These are phyloP conservation scores for Suricata suricatta DNA, from an alignment of 2,113 vertebrate genomes.

Conservation along the genomic window DNA sequence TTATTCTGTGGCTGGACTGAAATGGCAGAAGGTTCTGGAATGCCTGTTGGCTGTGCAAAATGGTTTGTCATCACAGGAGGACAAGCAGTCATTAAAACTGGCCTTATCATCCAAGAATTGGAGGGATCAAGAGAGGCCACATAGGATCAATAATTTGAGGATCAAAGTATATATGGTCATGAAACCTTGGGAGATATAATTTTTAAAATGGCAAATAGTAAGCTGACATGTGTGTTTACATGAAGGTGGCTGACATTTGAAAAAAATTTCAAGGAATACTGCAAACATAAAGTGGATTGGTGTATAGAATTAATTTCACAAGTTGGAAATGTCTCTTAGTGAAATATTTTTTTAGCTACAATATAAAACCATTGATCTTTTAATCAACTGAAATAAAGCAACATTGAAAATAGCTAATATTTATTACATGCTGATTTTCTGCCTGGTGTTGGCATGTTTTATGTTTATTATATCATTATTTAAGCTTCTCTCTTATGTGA, in stretches of 20 bases:
- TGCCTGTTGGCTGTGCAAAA: neutral
- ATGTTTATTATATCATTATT: neutral
- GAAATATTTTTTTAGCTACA: neutral
- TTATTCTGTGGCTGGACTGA: neutral
- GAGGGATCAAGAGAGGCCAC: neutral
- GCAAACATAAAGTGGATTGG: neutral
- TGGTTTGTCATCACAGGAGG: neutral
- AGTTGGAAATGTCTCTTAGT: neutral
- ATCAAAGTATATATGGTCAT: neutral
- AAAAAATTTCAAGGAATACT: neutral
- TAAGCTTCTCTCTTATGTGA: neutral
- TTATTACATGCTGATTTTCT: neutral
- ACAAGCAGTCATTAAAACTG: neutral
- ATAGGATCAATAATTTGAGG: neutral
- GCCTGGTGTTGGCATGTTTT: neutral
- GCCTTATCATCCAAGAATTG: neutral
- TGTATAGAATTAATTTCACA: neutral
- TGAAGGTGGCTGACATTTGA: neutral
- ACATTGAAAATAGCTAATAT: neutral
- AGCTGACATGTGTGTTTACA: neutral
- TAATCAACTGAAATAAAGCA: neutral
- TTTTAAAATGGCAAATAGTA: neutral
- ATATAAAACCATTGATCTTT: neutral
- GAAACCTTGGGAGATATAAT: neutral
- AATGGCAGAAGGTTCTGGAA: neutral